Conservation (phyloP, 2,113 vertebrate species). For the Phrynocephalus versicolor region DNA sequence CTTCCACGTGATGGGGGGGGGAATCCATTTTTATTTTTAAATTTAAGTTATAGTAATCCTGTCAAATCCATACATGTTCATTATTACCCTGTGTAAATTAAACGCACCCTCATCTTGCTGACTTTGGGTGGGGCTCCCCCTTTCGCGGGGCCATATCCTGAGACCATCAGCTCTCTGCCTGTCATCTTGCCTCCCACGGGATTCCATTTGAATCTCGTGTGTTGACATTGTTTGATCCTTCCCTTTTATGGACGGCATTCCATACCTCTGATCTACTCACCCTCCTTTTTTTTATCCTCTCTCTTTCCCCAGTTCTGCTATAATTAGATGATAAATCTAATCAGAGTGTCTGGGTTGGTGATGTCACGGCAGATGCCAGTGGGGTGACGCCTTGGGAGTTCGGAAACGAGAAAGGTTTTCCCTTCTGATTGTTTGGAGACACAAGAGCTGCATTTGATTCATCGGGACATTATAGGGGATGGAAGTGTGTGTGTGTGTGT, state of each 20-base stretch:
- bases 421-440: neutral
- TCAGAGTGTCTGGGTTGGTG: slow-evolving; percentile 6
- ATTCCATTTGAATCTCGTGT: neutral
- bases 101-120: too few species aligned
- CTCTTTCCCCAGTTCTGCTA: slow-evolving; percentile 24
- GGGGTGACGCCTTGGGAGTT: neutral
- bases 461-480: neutral
- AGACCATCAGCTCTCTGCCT: too few species aligned
- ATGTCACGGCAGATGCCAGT: slow-evolving; percentile 17
- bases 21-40: neutral
- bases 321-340: slow-evolving; percentile 36
- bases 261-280: slow-evolving; percentile 18
- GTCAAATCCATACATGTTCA: too few species aligned
- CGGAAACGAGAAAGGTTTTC: neutral
- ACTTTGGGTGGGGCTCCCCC: too few species aligned
- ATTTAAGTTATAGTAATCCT: too few species aligned
- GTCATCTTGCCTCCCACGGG: neutral
- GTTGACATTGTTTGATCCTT: slow-evolving; percentile 1
- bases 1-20: neutral
- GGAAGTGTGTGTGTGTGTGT: fast-evolving
- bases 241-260: slow-evolving; percentile 37
- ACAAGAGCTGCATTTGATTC: neutral
- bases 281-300: neutral
- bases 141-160: too few species aligned
- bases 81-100: too few species aligned